Evolutionary conservation across 2,113 vertebrate species (phyloP).

Genomic region (Anoplopoma fimbria): DNA sequence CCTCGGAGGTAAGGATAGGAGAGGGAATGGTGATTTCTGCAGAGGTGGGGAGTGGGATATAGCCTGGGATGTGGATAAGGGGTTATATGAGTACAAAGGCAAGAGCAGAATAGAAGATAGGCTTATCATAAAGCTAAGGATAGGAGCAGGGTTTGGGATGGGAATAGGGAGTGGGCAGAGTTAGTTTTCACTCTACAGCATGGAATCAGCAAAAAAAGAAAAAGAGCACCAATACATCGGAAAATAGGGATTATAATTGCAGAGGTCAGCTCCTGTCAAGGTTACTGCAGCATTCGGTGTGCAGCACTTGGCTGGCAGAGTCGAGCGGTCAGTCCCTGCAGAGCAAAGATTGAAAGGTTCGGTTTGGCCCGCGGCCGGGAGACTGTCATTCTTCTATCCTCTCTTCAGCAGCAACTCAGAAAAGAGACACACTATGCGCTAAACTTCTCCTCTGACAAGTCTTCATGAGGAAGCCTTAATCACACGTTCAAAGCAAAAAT

Average conservation of each 20-base stretch:
- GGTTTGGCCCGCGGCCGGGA: constrained; percentile 76
- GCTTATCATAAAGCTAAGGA: constrained; percentile 30
- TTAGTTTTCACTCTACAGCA: constrained; percentile 13
- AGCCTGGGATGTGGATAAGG: constrained; percentile 10
- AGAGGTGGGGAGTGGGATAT: constrained; percentile 14
- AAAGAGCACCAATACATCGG: constrained; percentile 27
- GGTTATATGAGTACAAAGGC: constrained; percentile 21
- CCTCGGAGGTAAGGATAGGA: constrained; percentile 32
- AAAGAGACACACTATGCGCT: neutral
- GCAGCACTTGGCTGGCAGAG: constrained; percentile 67
- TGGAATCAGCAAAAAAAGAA: neutral
- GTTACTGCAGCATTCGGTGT: constrained; percentile 69
- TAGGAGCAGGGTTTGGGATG: neutral
- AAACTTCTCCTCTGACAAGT: constrained; percentile 29
- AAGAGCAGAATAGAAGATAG: constrained; percentile 3
- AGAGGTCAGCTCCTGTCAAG: constrained; percentile 72
- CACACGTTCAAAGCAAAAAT: constrained; percentile 27
- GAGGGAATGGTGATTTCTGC: constrained; percentile 20
- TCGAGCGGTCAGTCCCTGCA: constrained; percentile 68
- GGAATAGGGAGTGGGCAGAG: neutral
- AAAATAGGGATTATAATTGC: constrained; percentile 63
- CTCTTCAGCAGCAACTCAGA: constrained; percentile 41
- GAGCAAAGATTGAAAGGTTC: constrained; percentile 67
- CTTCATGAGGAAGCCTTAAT: neutral
- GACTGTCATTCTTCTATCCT: constrained; percentile 69